phyloP scores from a whole-genome alignment of 2,888 invertebrate genomes.

The Spodoptera littoralis region DNA sequence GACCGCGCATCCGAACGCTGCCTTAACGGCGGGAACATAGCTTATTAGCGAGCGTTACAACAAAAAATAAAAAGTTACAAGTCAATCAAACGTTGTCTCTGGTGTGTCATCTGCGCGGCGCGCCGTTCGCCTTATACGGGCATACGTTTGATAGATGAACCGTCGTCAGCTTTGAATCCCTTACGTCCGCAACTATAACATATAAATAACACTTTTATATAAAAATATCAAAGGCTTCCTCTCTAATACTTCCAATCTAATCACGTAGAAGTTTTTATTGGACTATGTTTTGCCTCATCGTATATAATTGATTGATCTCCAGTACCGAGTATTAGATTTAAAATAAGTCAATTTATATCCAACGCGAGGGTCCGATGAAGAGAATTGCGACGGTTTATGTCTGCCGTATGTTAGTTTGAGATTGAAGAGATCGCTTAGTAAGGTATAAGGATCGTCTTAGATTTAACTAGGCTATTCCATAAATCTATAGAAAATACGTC shows the following conservation, averaged over 20 bases:
- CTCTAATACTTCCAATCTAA: constrained; percentile 43
- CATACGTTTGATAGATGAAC: constrained; percentile 68
- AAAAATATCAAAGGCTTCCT: constrained; percentile 46
- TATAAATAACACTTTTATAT: constrained; percentile 57
- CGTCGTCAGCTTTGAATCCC: constrained; percentile 58
- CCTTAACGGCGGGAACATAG: constrained; percentile 60
- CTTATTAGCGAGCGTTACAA: constrained; percentile 58
- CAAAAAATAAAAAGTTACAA: constrained; percentile 71
- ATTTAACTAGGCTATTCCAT: constrained; percentile 48
- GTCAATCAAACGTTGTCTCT: constrained; percentile 77
- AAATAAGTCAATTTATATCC: constrained; percentile 59
- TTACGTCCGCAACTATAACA: constrained; percentile 56
- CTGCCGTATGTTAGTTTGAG: constrained; percentile 43
- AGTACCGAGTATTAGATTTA: constrained; percentile 40
- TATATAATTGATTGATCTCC: constrained; percentile 55
- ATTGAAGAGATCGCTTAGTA: constrained; percentile 45
- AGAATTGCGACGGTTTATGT: constrained; percentile 44
- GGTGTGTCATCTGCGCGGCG: constrained; percentile 73
- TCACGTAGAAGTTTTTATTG: constrained; percentile 54
- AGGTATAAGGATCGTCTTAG: constrained; percentile 45
- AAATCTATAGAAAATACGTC: constrained; percentile 45
- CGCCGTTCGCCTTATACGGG: constrained; percentile 76
- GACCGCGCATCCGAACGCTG: constrained; percentile 48
- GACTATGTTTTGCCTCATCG: constrained; percentile 41
- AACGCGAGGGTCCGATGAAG: constrained; percentile 43